phyloP scores from a whole-genome alignment of 1,140 invertebrate species.

The Ceratina calcarata region DNA sequence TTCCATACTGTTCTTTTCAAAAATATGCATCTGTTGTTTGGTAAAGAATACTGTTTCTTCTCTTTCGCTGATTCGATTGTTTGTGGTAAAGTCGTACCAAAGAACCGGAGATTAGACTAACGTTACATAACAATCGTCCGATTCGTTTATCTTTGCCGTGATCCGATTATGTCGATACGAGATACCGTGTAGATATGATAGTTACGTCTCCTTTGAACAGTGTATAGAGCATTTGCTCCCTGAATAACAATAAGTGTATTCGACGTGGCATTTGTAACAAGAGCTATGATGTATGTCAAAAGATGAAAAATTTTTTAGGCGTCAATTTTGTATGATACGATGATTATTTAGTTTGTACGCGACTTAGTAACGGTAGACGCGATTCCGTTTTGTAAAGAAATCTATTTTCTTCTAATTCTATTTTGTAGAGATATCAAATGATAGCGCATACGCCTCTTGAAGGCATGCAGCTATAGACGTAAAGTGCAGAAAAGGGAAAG shows the following conservation, averaged over 20 bases:
- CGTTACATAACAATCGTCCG: not conserved
- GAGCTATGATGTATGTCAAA: not conserved
- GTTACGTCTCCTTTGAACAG: constrained; percentile 11
- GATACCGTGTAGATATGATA: not conserved
- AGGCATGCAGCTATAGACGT: not conserved
- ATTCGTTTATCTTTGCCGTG: constrained; percentile 11
- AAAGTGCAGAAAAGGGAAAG: not conserved
- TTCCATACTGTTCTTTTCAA: not conserved
- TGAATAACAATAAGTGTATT: not conserved
- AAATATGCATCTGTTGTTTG: constrained; percentile 20
- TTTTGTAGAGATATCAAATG: too few species aligned
- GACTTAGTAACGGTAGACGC: not conserved
- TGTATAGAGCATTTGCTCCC: not conserved
- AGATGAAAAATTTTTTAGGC: not conserved
- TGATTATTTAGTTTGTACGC: constrained; percentile 4
- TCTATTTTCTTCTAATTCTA: too few species aligned
- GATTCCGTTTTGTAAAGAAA: constrained; percentile 7
- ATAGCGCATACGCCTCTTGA: not conserved
- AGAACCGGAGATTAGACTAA: constrained; percentile 18
- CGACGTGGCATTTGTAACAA: not conserved
- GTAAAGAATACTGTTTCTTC: not conserved
- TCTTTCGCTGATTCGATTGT: constrained; percentile 1
- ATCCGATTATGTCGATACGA: constrained; percentile 7
- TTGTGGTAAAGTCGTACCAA: constrained; percentile 21
- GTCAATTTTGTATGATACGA: not conserved